These are phyloP conservation scores for Pasiphila rectangulata DNA, from an alignment of 2,888 invertebrate genomes.

Conservation along the genomic window DNA sequence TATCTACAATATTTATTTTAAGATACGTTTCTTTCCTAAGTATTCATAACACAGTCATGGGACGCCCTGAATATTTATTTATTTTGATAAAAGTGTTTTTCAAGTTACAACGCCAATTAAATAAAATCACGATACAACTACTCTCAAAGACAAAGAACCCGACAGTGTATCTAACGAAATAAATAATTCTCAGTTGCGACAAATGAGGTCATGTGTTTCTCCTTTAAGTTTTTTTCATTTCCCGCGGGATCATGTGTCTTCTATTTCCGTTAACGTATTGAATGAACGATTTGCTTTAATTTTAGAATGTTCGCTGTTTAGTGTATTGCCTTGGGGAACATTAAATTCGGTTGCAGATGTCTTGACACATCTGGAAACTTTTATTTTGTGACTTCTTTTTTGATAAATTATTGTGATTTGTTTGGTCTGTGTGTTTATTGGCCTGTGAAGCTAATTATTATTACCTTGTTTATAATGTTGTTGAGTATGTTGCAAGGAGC, in stretches of 20 bases:
- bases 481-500: constrained; percentile 13
- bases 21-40: no score
- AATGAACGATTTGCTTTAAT: constrained; percentile 77
- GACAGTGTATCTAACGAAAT: constrained; percentile 74
- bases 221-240: constrained; percentile 76
- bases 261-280: constrained; percentile 78
- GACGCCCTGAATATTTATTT: no score
- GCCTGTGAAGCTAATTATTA: constrained; percentile 19
- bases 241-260: constrained; percentile 80
- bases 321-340: constrained; percentile 72
- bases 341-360: constrained; percentile 73
- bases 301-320: constrained; percentile 78
- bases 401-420: constrained; percentile 28
- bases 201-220: constrained; percentile 81
- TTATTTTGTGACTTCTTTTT: constrained; percentile 32
- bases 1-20: no score
- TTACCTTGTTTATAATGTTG: constrained; percentile 13
- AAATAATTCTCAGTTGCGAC: constrained; percentile 77
- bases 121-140: constrained; percentile 53
- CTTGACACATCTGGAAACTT: constrained; percentile 64
- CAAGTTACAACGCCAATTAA: constrained; percentile 44
- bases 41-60: no score
- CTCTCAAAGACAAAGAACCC: constrained; percentile 61
- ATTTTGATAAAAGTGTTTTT: background rate
- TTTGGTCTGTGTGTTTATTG: constrained; percentile 20